Evolutionary conservation across 1,140 invertebrate species (phyloP).

Genomic region (Gryllus bimaculatus): DNA sequence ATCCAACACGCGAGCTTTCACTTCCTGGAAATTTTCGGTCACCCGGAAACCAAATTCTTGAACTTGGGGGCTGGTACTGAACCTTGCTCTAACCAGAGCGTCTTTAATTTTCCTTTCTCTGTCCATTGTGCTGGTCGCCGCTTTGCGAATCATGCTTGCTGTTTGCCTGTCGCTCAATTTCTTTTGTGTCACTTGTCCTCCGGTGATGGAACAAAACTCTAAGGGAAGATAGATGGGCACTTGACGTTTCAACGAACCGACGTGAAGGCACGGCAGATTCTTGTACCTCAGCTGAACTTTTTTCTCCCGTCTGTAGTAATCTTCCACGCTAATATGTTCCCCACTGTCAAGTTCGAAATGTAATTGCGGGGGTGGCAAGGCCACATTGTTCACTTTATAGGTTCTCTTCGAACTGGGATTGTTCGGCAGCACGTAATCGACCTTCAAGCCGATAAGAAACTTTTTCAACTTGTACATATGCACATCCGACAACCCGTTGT

Average conservation of each 20-base stretch:
- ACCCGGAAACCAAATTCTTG: conserved; percentile 50
- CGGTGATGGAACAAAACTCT: conserved; percentile 41
- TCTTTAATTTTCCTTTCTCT: conserved; percentile 54
- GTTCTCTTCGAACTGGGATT: conserved; percentile 33
- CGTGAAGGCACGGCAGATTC: conserved; percentile 48
- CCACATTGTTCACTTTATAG: conserved; percentile 43
- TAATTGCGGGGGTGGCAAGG: conserved; percentile 24
- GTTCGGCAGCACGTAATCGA: conserved; percentile 41
- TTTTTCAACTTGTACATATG: background rate
- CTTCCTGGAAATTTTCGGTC: conserved; percentile 39
- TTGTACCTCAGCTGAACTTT: conserved; percentile 41
- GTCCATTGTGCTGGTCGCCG: conserved; percentile 48
- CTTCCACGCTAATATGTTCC: conserved; percentile 34
- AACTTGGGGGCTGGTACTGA: conserved; percentile 39
- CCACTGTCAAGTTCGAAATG: conserved; percentile 26
- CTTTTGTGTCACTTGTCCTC: conserved; percentile 46
- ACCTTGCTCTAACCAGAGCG: conserved; percentile 37
- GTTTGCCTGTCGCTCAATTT: conserved; percentile 50
- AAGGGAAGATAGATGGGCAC: conserved; percentile 46
- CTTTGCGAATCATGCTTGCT: conserved; percentile 48
- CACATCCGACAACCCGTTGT: background rate
- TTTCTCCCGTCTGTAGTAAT: conserved; percentile 42
- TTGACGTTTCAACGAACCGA: conserved; percentile 41
- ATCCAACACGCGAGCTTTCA: conserved; percentile 44
- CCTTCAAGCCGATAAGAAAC: conserved; percentile 28